Evolutionary conservation across 2,888 invertebrate species (phyloP).

Genomic region (Caradrina clavipalpis): DNA sequence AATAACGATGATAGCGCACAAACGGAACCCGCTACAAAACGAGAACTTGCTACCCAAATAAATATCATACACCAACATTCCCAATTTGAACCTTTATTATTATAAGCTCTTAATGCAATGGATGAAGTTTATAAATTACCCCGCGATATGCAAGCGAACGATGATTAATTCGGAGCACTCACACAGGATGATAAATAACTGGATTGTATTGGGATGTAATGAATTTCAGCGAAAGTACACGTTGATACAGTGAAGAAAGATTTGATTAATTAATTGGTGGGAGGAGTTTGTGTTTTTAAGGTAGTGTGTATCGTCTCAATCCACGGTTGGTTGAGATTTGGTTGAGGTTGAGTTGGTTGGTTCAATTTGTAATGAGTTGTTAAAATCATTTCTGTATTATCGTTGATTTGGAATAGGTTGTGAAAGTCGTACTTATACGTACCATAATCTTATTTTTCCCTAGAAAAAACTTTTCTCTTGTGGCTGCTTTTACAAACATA

Average conservation of each 20-base stretch:
- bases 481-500: too few species aligned
- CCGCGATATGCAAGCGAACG: conserved; percentile 40
- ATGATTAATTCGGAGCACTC: conserved; percentile 57
- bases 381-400: neutral
- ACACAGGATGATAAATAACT: conserved; percentile 59
- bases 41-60: conserved; percentile 26
- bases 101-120: conserved; percentile 50
- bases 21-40: neutral
- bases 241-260: conserved; percentile 19
- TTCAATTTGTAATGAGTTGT: conserved; percentile 11
- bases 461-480: too few species aligned
- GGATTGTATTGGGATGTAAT: conserved; percentile 46
- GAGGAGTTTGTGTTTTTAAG: conserved; percentile 24
- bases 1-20: conserved; percentile 4
- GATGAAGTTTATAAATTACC: conserved; percentile 60
- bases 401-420: neutral
- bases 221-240: conserved; percentile 52
- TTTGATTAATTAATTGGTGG: conserved; percentile 47
- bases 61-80: conserved; percentile 26
- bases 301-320: neutral
- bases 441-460: too few species aligned
- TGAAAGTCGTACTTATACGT: neutral
- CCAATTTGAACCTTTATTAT: conserved; percentile 38
- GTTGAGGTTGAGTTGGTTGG: neutral
- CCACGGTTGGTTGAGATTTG: conserved; percentile 6